Evolutionary conservation across 2,888 invertebrate species (phyloP).

Genomic region (Thereva nobilitata): DNA sequence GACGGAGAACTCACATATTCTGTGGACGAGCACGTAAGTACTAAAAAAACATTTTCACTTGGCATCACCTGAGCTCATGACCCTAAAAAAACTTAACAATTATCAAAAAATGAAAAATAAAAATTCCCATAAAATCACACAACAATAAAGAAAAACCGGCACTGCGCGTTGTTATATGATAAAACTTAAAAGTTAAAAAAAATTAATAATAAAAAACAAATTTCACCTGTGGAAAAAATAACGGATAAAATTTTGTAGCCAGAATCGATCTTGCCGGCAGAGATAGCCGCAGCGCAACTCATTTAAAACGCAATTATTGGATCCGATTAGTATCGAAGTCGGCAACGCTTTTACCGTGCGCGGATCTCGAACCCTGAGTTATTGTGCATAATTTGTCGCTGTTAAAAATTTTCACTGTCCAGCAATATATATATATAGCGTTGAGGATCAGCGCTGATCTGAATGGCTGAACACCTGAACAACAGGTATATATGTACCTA

Average conservation of each 20-base stretch:
- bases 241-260: neutral
- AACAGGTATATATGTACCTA: no score
- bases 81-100: no score
- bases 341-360: constrained; percentile 17
- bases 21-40: constrained; percentile 96
- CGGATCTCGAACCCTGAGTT: constrained; percentile 29
- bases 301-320: constrained; percentile 34
- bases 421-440: constrained; percentile 10
- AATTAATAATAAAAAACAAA: constrained; percentile 15
- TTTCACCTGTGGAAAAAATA: constrained; percentile 17
- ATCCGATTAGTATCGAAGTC: constrained; percentile 31
- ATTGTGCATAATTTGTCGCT: constrained; percentile 34
- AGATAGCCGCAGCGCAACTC: constrained; percentile 16
- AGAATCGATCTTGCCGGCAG: neutral
- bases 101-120: no score
- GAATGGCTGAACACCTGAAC: neutral
- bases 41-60: constrained; percentile 13
- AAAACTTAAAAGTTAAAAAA: neutral
- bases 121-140: no score
- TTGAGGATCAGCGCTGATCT: neutral
- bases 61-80: neutral
- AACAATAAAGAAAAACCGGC: no score
- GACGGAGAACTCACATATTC: constrained; percentile 97
- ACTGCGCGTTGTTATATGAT: no score
- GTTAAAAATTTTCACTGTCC: constrained; percentile 21